Base-by-base conservation (phyloP, 2,113 vertebrate species). In the Siniperca chuatsi region DNA sequence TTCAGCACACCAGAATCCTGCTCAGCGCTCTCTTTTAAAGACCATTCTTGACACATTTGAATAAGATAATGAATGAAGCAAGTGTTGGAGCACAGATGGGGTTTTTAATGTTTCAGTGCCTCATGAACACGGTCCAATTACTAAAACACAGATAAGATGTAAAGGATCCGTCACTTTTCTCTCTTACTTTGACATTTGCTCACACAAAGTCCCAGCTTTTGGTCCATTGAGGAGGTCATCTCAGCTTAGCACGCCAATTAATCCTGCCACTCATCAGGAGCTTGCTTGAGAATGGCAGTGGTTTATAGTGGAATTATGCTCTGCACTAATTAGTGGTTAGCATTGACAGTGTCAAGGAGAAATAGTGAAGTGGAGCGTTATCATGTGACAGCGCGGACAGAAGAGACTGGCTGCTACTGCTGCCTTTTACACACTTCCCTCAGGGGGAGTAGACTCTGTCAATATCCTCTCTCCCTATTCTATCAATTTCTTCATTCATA, bases 231-330 rank as follows among this genome's bases (percentile, higher is more conserved):
- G 64, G 79, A 78, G 92, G 83, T 93, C 90, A 90, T 86, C 67
- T 44, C 85, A 74, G 88, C 42, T 89, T 85, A 87, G 75, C 65
- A 70, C 23, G 40, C 75, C 93, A 93, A 93, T 95, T 94, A 93
- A 93, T 94, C 90, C 91, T 87, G 92, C 85, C 89, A 93, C 86
- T 94, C 93, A 92, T 87, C 81, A 70, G 54, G 79, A 82, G 78
- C 72, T 57, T 86, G 80, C 64, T 64, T 60, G 68, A 82, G 71
- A 86, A 89, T 78, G 75, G 79, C 76, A 70, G 75, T 29, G 78
- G 78, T 86, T 89, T 88, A 75, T 79, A 66, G 83, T 74, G 75
- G 85, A 90, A 93, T 92, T 88, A 92, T 90, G 70, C 81, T 85
- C 60, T 29, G 77, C 21, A 40, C 90, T 94, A 93, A 95, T 95